A percentile compares a stretch with the other conserved stretches of the same genome.
Evolutionary conservation across 2,113 vertebrate species (phyloP).

Genomic region (Siphamia tubifer): DNA sequence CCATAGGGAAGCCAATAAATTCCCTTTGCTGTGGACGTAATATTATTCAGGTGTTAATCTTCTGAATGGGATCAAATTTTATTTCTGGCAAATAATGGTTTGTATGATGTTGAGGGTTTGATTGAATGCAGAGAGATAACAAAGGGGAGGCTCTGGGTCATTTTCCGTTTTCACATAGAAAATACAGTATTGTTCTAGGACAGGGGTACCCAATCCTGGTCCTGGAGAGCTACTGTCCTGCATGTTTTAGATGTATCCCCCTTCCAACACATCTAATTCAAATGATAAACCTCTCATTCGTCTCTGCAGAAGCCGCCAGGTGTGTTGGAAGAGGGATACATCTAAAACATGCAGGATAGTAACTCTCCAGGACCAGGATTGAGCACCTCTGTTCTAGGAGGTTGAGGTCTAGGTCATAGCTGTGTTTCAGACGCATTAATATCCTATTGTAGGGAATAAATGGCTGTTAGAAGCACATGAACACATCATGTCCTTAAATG

Average conservation of each 20-base stretch:
- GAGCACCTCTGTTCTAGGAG: too few species aligned
- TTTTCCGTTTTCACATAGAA: conserved; percentile 2
- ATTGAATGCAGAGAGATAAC: conserved; percentile 22
- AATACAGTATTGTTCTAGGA: neutral
- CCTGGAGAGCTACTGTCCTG: too few species aligned
- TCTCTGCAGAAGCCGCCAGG: too few species aligned
- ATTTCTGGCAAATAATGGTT: conserved; percentile 14
- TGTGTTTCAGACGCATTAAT: neutral
- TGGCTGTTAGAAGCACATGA: neutral
- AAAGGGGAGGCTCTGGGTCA: neutral
- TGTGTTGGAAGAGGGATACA: too few species aligned
- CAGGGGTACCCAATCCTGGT: too few species aligned
- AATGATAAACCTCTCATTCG: too few species aligned
- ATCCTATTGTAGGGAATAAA: neutral
- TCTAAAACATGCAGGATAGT: too few species aligned
- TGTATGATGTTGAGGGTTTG: conserved; percentile 13
- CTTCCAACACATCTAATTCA: too few species aligned
- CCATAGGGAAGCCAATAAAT: neutral
- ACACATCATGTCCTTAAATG: neutral
- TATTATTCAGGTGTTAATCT: conserved; percentile 13
- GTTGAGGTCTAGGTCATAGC: conserved; percentile 18
- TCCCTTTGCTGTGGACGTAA: neutral
- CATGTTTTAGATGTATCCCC: too few species aligned
- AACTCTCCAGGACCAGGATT: too few species aligned
- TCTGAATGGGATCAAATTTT: conserved; percentile 2